A percentile compares a stretch with the other conserved stretches of the same genome.
These are phyloP conservation scores for Dendrolimus houi DNA, from an alignment of 2,888 invertebrate genomes.

Conservation along the genomic window DNA sequence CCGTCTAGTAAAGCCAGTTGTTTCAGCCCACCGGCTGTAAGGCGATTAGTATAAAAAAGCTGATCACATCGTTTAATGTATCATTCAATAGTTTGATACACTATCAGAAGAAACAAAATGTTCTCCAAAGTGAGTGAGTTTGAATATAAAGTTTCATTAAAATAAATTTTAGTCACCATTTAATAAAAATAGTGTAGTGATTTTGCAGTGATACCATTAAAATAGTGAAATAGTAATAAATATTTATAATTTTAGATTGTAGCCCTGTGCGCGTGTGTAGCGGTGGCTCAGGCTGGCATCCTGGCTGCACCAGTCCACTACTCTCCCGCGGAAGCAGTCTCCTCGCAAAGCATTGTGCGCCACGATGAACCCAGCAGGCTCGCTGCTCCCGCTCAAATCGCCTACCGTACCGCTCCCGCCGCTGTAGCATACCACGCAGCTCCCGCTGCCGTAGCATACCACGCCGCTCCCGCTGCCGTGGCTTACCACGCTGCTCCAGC, in stretches of 20 bases:
- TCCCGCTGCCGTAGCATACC: conserved; percentile 14
- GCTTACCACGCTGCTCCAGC: conserved; percentile 16
- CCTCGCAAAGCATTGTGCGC: conserved; percentile 32
- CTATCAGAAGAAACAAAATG: conserved; percentile 32
- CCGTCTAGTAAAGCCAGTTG: conserved; percentile 17
- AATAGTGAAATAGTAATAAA: not conserved
- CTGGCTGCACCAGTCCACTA: conserved; percentile 40
- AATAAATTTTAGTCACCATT: not conserved
- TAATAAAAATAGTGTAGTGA: not conserved
- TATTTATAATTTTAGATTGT: conserved; percentile 27
- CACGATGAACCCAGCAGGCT: conserved; percentile 25
- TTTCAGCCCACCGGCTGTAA: conserved; percentile 15
- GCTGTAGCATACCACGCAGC: conserved; percentile 16
- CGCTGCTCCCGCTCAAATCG: conserved; percentile 6
- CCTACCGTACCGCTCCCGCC: conserved; percentile 15
- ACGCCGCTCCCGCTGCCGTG: conserved; percentile 15
- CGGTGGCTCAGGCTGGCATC: conserved; percentile 40
- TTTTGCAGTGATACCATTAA: not conserved
- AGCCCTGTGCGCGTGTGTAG: conserved; percentile 33
- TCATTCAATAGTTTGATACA: conserved; percentile 16
- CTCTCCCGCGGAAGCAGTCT: conserved; percentile 37
- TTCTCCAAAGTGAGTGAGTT: conserved; percentile 42
- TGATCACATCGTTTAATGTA: conserved; percentile 11
- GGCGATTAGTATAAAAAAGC: conserved; percentile 26
- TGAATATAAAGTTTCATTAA: no score